Conservation (phyloP, 2,113 vertebrate species). For the Solenodon paradoxus region DNA sequence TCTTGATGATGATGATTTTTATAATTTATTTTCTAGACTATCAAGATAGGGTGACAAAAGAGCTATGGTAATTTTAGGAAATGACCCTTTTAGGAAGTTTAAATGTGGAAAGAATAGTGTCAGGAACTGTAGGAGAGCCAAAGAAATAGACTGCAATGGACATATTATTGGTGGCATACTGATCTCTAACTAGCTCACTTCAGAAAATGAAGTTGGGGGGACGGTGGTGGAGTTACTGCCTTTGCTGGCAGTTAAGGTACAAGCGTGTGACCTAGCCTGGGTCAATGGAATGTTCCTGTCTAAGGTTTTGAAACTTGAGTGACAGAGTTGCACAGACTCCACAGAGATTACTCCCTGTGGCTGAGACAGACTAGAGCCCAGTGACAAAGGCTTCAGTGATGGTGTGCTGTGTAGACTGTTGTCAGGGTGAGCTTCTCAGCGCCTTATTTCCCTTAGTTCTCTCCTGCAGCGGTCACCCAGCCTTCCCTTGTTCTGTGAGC, state of each 20-base stretch:
- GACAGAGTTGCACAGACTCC: not conserved
- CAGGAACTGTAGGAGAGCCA: not conserved
- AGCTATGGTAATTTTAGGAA: no score
- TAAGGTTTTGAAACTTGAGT: not conserved
- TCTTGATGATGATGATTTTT: not conserved
- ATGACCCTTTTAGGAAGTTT: not conserved
- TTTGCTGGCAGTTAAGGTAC: not conserved
- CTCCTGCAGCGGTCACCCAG: no score
- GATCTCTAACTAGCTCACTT: not conserved
- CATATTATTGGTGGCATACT: not conserved
- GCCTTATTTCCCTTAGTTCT: not conserved
- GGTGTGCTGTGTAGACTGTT: not conserved
- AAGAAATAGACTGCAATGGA: not conserved
- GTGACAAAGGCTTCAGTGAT: accelerated
- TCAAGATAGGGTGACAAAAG: not conserved
- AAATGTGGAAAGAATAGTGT: not conserved
- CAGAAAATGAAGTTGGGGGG: not conserved
- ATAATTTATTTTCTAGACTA: not conserved
- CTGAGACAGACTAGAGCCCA: not conserved
- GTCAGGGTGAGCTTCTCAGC: not conserved
- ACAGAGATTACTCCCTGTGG: not conserved
- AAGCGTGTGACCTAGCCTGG: not conserved
- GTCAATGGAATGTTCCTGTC: not conserved
- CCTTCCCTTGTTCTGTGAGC: not conserved
- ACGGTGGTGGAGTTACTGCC: not conserved